phyloP scores from a whole-genome alignment of 2,797 vertebrate genomes.

The Cyclopterus lumpus region DNA sequence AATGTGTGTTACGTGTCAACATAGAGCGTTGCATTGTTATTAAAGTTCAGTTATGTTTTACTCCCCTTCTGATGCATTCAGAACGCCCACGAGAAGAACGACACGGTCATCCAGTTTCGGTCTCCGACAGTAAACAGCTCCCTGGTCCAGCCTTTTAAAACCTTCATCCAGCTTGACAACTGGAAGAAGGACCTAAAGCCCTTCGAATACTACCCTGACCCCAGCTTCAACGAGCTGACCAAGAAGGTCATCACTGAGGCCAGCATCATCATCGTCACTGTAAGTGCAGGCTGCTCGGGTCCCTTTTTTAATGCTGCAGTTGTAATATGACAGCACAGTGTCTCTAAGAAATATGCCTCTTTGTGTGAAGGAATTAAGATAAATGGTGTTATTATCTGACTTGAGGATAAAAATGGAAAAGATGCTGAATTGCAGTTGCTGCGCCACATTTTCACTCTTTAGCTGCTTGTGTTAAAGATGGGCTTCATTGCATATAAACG shows the following conservation, averaged over 20 bases:
- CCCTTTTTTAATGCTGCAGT: neutral
- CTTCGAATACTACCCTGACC: constrained; percentile 90
- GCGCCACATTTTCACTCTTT: constrained; percentile 25
- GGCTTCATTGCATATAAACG: constrained; percentile 6
- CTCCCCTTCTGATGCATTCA: constrained; percentile 62
- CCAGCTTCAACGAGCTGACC: constrained; percentile 87
- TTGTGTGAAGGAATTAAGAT: constrained; percentile 42
- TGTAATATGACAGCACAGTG: neutral
- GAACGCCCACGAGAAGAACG: constrained; percentile 80
- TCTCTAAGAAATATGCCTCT: constrained; percentile 1
- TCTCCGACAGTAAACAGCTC: constrained; percentile 85
- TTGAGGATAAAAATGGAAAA: constrained; percentile 37
- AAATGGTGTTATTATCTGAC: constrained; percentile 46
- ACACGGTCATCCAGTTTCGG: constrained; percentile 88
- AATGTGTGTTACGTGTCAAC: neutral
- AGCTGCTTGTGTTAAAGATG: constrained; percentile 28
- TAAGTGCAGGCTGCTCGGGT: constrained; percentile 56
- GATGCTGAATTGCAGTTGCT: constrained; percentile 47
- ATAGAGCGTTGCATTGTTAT: neutral
- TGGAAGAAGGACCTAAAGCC: constrained; percentile 81
- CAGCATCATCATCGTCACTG: constrained; percentile 84
- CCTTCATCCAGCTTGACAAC: constrained; percentile 89
- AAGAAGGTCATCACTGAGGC: constrained; percentile 88
- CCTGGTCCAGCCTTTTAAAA: constrained; percentile 83
- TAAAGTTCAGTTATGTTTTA: neutral